These are phyloP conservation scores for Pristiophorus japonicus DNA, from an alignment of 2,113 vertebrate species.

Conservation along the genomic window DNA sequence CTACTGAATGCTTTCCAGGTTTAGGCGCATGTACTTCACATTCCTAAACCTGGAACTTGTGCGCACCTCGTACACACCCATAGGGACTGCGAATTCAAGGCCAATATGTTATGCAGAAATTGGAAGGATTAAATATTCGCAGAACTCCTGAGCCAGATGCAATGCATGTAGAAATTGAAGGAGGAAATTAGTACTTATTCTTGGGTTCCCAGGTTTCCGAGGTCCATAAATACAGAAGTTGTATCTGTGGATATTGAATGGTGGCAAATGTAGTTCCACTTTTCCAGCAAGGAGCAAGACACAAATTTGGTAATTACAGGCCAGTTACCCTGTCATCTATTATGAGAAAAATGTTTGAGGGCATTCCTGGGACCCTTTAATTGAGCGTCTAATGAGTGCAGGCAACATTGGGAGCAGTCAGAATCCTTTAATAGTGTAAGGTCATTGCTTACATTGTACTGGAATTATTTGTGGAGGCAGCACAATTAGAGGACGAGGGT, in stretches of 20 bases:
- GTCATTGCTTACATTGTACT: background rate
- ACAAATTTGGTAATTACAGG: background rate
- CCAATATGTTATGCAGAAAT: too few species aligned
- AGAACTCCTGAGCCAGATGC: background rate
- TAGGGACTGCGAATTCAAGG: too few species aligned
- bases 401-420: background rate
- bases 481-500: background rate
- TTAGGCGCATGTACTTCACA: too few species aligned
- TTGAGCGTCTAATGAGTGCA: background rate
- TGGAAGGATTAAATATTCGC: background rate
- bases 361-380: background rate
- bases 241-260: background rate
- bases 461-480: background rate
- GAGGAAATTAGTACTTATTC: background rate
- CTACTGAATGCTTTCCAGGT: too few species aligned
- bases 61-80: too few species aligned
- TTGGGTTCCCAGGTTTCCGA: background rate
- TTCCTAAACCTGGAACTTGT: too few species aligned
- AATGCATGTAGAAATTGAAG: background rate
- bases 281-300: background rate
- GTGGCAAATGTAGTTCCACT: background rate
- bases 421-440: background rate
- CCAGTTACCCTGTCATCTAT: background rate
- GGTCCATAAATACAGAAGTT: too few species aligned
- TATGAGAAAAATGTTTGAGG: background rate